Evolutionary conservation across 2,888 invertebrate genomes (phyloP).

Genomic region (Athripsodes cinereus): DNA sequence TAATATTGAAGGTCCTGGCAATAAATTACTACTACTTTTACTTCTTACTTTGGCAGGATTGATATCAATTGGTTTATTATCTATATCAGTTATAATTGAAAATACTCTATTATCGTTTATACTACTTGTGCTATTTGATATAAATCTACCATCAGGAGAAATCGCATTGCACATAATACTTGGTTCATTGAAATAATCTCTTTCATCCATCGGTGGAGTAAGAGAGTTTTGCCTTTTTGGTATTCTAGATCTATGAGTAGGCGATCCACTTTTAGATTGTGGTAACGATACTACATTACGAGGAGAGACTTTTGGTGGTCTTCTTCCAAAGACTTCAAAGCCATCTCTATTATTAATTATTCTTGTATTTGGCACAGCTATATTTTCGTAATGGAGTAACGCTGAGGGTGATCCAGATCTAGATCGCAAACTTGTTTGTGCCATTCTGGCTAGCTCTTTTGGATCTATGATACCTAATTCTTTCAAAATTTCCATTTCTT

Average conservation of each 20-base stretch:
- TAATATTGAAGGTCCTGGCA: constrained; percentile 36
- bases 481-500: constrained; percentile 44
- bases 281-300: constrained; percentile 39
- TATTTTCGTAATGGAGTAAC: constrained; percentile 36
- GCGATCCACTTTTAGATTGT: constrained; percentile 46
- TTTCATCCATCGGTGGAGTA: constrained; percentile 37
- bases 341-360: constrained; percentile 14
- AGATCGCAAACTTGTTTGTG: constrained; percentile 41
- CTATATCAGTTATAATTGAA: constrained; percentile 37
- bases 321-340: constrained; percentile 12
- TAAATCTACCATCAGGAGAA: constrained; percentile 33
- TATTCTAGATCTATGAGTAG: constrained; percentile 44
- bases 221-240: constrained; percentile 46
- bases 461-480: constrained; percentile 46
- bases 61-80: constrained; percentile 30
- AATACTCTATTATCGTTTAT: constrained; percentile 35
- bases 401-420: constrained; percentile 45
- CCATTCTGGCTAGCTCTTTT: constrained; percentile 39
- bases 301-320: constrained; percentile 11
- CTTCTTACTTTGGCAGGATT: constrained; percentile 30
- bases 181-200: constrained; percentile 4
- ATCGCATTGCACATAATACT: constrained; percentile 24
- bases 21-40: constrained; percentile 43
- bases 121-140: constrained; percentile 48
- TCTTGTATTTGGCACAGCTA: constrained; percentile 14